Conservation (phyloP, 2,888 invertebrate genomes). For the Melanargia galathea region DNA sequence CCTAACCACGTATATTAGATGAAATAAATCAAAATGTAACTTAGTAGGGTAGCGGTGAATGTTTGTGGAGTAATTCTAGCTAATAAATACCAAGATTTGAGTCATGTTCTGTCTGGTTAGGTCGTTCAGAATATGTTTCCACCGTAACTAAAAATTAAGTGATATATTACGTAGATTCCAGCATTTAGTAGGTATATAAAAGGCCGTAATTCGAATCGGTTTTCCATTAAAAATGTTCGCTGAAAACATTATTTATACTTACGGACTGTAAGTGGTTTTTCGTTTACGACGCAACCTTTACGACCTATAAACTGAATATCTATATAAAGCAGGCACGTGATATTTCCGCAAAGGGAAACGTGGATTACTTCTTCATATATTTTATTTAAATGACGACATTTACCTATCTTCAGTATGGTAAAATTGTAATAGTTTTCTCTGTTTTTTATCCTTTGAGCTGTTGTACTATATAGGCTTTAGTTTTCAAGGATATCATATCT, state of each 20-base stretch:
- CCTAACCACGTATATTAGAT: no score
- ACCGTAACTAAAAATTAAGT: no score
- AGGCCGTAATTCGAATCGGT: slow-evolving; percentile 26
- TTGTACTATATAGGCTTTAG: no score
- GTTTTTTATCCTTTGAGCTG: no score
- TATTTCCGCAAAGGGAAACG: slow-evolving; percentile 16
- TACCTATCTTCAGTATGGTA: not conserved
- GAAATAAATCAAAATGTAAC: no score
- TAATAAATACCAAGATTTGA: no score
- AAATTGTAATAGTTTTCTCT: not conserved
- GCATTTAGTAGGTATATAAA: slow-evolving; percentile 19
- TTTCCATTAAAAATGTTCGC: slow-evolving; percentile 29
- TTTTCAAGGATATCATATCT: no score
- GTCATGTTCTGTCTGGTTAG: no score
- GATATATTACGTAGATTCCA: slow-evolving; percentile 4
- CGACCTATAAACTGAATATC: slow-evolving; percentile 32
- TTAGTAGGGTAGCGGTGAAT: no score
- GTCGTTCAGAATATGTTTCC: no score
- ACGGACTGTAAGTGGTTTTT: slow-evolving; percentile 30
- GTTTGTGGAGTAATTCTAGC: no score
- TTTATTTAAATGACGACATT: slow-evolving; percentile 13
- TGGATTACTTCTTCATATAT: slow-evolving; percentile 12
- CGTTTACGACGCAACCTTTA: slow-evolving; percentile 29
- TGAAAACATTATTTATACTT: slow-evolving; percentile 32
- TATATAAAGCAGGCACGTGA: slow-evolving; percentile 30